Base-by-base conservation (phyloP, 2,888 invertebrate species). In the Aspidiotus rigidus region DNA sequence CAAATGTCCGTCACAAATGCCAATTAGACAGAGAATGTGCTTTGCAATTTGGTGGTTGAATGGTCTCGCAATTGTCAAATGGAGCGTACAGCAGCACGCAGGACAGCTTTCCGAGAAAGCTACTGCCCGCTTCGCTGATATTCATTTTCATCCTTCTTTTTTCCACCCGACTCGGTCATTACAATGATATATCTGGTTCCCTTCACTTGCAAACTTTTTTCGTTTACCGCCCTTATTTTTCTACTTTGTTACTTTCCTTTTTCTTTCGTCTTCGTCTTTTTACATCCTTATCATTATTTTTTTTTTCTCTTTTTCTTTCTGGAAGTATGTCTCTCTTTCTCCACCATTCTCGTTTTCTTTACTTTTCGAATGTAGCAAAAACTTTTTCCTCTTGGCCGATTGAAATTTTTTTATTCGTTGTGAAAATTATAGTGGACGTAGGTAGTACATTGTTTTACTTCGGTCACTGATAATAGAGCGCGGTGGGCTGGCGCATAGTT, bases 1-100 rank as follows among this genome's bases (percentile, higher is more conserved):
- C 71, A 69, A 69, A 69, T 63, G 69, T 69, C 64, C 69, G 63
- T 62, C 61, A 63, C 63, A 71, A 71, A 69, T 71, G 64, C 69
- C 67, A 71, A 69, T 71, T 71, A 62, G 62, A 63, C 61, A 62
- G 56, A 44, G 70, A 70, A 61, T 62, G 66, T 44, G 67, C 71
- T 60, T 61, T 55, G 69, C 69, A 69, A 69, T 69, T 69, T 69
- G 69, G 69, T 69, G 69, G 62, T 69, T 69, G 62, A 69, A 69
- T 69, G 69, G 69, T 62, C 62, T 69, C 54, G 28, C 15, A 60
- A 69, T 69, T 69, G 69, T 69, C 62, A 69, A 69, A 69, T 69
- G 62, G 69, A 69, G 62, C 69, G 69, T 69, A 62, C 42, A 62
- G 28, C 44, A 66, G 66, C 66, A 66, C 66, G 66, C 66, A 66